Percentiles rank a stretch among this genome's conserved stretches.
phyloP scores from a whole-genome alignment of 1,140 invertebrate species.

The Gryllus bimaculatus region DNA sequence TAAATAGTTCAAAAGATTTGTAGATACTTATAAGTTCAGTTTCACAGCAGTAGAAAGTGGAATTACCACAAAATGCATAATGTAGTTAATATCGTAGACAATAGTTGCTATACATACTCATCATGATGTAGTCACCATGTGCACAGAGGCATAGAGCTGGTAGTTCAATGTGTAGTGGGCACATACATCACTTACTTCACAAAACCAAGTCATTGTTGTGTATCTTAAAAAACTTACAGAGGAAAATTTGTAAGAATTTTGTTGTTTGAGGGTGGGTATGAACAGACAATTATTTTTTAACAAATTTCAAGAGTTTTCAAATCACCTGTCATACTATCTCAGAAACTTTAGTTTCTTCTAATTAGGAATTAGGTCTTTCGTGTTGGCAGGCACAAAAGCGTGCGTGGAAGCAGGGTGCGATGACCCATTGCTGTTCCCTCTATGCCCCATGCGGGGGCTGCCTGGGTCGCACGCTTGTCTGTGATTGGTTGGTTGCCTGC shows the following conservation, averaged over 20 bases:
- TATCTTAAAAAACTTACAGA: no score
- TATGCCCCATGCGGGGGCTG: neutral
- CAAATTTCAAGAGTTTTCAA: no score
- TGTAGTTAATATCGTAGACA: neutral
- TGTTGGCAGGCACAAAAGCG: neutral
- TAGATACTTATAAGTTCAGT: neutral
- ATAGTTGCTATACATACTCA: neutral
- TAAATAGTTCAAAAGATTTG: neutral
- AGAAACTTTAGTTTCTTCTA: neutral
- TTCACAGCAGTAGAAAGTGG: neutral
- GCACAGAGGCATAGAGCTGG: neutral
- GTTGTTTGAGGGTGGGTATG: no score
- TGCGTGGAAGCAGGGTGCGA: neutral
- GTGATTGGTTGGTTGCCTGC: constrained; percentile 26
- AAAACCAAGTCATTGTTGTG: no score
- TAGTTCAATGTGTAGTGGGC: constrained; percentile 1
- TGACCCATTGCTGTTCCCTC: neutral
- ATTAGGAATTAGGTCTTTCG: neutral
- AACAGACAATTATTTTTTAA: no score
- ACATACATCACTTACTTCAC: neutral
- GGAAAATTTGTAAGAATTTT: no score
- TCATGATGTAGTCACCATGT: neutral
- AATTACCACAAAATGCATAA: neutral
- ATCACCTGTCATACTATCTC: no score
- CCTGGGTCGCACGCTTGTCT: constrained; percentile 18